Base-by-base conservation (phyloP, 2,797 vertebrate genomes). In the Poeciliopsis turneri region DNA sequence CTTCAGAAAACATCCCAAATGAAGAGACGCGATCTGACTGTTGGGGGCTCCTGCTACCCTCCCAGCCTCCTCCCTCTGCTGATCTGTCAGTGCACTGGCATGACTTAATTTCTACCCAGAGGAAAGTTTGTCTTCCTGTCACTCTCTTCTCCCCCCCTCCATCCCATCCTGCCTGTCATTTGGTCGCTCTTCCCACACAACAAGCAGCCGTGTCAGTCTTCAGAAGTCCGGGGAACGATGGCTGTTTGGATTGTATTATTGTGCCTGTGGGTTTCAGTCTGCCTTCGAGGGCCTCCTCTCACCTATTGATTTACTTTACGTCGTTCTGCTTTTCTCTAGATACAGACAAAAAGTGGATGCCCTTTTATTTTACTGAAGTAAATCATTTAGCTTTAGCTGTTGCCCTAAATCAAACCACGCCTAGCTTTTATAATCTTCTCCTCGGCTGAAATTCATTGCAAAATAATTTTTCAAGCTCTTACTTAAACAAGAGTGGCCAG, bases 51-150 rank as follows among this genome's bases (percentile, higher is more conserved):
- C 55, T 82, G 73, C 23, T 39, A 28, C 68, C 36, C 41, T 74
- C 55, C 39, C 49, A 73, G 68, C 70, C 53, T 33, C 47, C 39
- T 80, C 46, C 28, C 20, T 45, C 39, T 68, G 71, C 28, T 46
- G 11, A 30, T 72, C 73, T 43, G 74, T 85, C 78, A 78, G 16
- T 33, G 47, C 28, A 51, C 36, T 36, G 75, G 33, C n/a, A n/a
- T 72, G 49, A 61, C 49, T 80, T 75, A 23, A 80, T 78, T 72
- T 79, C 39, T 47, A 69, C 72, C 64, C 70, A 73, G 61, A 84
- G 8, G 64, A 36, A 46, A 53, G 69, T 86, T 80, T 70, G 45
- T 80, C 80, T 72, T 39, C 69, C 75, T 49, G 68, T 79, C 55
- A 57, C 71, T 74, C 23, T 23, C 39, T 23, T 5, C 41, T 25